Conservation (phyloP, 1,140 invertebrate genomes). For the Callitettix versicolor region DNA sequence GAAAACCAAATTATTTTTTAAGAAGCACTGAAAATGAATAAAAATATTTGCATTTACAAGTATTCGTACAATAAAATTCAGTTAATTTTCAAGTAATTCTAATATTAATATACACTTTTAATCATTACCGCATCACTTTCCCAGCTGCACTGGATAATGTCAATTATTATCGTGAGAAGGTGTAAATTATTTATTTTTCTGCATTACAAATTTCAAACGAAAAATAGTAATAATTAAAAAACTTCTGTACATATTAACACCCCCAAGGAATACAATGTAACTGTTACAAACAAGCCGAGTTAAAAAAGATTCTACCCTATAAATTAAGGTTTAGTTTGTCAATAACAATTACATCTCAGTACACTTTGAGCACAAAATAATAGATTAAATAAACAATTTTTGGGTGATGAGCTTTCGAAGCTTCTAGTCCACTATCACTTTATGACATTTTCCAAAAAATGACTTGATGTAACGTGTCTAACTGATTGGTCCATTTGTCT, state of each 20-base stretch:
- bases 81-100: slow-evolving; percentile 7
- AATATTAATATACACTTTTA: not conserved
- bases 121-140: not conserved
- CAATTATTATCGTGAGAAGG: not conserved
- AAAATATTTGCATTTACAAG: slow-evolving; percentile 7
- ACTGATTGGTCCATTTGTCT: slow-evolving; percentile 92
- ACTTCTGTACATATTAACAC: slow-evolving; percentile 12
- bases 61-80: slow-evolving; percentile 5
- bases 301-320: not conserved
- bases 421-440: not conserved
- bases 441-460: slow-evolving; percentile 73
- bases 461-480: slow-evolving; percentile 76
- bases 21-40: not conserved
- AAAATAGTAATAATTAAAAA: slow-evolving; percentile 1
- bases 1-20: too few relatives aligned
- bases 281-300: not conserved
- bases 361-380: not conserved
- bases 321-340: not conserved
- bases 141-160: not conserved
- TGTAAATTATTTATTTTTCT: not conserved
- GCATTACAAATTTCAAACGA: slow-evolving; percentile 3
- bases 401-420: not conserved
- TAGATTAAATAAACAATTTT: not conserved
- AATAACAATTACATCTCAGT: not conserved
- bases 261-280: slow-evolving; percentile 1